Conservation (phyloP, 1,140 invertebrate genomes). For the Venturia canescens region DNA sequence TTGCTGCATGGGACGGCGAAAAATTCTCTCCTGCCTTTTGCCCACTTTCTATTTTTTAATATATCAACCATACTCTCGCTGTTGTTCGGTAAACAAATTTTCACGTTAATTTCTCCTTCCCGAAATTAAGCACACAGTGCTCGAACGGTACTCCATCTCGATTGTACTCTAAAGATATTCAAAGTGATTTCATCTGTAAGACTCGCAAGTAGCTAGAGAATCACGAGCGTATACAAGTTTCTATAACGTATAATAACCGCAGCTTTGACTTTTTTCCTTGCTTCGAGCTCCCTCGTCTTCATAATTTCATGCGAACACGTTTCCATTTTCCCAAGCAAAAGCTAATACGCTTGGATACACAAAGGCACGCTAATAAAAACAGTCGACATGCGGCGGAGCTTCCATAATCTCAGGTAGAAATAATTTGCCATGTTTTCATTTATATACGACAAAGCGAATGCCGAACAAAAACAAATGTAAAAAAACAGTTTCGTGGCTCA, state of each 20-base stretch:
- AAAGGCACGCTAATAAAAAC: not conserved
- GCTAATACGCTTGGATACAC: not conserved
- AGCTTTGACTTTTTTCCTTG: constrained; percentile 1
- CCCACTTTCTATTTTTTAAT: not conserved
- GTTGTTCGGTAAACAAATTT: not conserved
- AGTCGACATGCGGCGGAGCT: too few relatives aligned
- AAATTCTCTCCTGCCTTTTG: not conserved
- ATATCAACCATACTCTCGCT: not conserved
- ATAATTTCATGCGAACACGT: constrained; percentile 8
- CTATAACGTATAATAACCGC: not conserved
- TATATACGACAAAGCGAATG: too few relatives aligned
- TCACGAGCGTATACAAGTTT: not conserved
- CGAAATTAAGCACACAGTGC: not conserved
- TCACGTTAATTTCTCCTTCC: not conserved
- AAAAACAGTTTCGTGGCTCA: too few relatives aligned
- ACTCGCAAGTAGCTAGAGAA: not conserved
- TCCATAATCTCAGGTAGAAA: too few relatives aligned
- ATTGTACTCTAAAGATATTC: not conserved
- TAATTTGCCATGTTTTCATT: too few relatives aligned
- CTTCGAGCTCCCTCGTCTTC: constrained; percentile 1
- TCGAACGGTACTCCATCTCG: not conserved
- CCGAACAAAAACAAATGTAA: too few relatives aligned
- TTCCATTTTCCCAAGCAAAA: not conserved
- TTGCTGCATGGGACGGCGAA: not conserved
- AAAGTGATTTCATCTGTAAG: not conserved